Percentiles rank a stretch among this genome's conserved stretches.
Conservation (phyloP, 2,113 vertebrate genomes). For the Paracanthobrama guichenoti region DNA sequence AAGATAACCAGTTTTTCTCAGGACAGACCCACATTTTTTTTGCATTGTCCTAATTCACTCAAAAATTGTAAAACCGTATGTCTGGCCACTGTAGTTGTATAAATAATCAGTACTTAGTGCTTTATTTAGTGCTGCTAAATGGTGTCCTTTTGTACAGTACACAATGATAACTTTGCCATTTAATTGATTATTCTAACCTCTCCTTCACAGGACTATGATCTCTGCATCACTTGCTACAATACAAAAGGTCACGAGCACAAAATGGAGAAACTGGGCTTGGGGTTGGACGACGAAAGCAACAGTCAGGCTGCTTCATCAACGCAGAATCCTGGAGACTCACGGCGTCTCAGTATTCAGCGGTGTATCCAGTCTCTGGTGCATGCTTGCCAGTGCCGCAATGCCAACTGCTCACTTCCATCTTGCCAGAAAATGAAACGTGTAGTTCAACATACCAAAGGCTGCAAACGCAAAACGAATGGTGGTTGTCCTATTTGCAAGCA, state of each 20-base stretch:
- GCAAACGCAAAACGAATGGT: conserved; percentile 96
- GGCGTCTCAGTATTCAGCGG: conserved; percentile 96
- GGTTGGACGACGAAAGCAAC: conserved; percentile 94
- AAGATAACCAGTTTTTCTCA: neutral
- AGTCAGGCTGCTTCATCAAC: conserved; percentile 86
- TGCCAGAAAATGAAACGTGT: conserved; percentile 99
- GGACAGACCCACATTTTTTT: neutral
- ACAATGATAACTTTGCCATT: neutral
- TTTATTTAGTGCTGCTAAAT: neutral
- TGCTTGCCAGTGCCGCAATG: conserved; percentile 95
- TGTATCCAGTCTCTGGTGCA: conserved; percentile 98
- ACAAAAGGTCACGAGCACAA: conserved; percentile 95
- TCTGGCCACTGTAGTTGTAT: neutral
- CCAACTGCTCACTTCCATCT: conserved; percentile 95
- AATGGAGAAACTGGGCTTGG: conserved; percentile 97
- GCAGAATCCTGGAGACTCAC: conserved; percentile 93
- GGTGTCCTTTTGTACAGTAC: neutral
- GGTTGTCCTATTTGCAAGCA: conserved; percentile 98
- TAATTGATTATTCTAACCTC: neutral
- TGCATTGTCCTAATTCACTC: neutral
- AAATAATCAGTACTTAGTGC: neutral
- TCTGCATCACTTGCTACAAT: conserved; percentile 97
- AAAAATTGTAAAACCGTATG: neutral
- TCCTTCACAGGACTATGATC: conserved; percentile 89
- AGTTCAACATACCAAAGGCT: conserved; percentile 96